A percentile compares a stretch with the other conserved stretches of the same genome.
Evolutionary conservation across 2,113 vertebrate genomes (phyloP).

Genomic region (Seriola aureovittata): DNA sequence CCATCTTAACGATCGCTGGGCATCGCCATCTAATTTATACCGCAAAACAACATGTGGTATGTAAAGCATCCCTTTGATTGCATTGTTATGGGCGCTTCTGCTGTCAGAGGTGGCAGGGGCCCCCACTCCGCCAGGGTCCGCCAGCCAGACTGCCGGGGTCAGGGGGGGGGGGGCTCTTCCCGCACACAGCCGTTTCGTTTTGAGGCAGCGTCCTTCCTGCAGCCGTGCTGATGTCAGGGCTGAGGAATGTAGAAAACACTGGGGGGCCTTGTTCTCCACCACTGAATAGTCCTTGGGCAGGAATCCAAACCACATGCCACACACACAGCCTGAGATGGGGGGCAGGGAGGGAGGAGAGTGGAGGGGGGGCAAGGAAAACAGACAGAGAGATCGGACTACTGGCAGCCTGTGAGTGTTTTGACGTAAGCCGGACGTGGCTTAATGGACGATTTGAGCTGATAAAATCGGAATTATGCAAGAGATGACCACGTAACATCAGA

Average conservation of each 20-base stretch:
- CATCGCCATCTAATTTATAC: conserved; percentile 72
- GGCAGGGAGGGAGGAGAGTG: neutral
- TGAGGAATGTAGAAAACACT: conserved; percentile 80
- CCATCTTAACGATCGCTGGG: conserved; percentile 70
- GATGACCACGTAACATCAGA: neutral
- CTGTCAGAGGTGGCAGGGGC: conserved; percentile 45
- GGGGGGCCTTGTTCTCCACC: conserved; percentile 79
- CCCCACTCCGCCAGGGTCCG: conserved; percentile 29
- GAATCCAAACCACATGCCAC: conserved; percentile 73
- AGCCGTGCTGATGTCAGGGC: conserved; percentile 76
- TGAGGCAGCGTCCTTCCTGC: conserved; percentile 71
- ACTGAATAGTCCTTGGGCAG: conserved; percentile 65
- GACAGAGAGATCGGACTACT: neutral
- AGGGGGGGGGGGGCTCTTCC: conserved; percentile 67
- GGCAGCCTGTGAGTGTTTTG: neutral
- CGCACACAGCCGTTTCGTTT: conserved; percentile 57
- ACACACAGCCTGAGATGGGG: conserved; percentile 58
- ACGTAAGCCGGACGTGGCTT: neutral
- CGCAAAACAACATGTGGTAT: conserved; percentile 80
- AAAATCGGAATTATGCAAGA: neutral
- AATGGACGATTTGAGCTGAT: neutral
- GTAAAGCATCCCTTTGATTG: conserved; percentile 80
- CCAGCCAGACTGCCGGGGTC: conserved; percentile 72
- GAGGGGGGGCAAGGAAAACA: conserved; percentile 6
- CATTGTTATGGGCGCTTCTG: conserved; percentile 68